Evolutionary conservation across 2,113 vertebrate genomes (phyloP), one percentile per base, ranked within the genome.

Genomic region (Polyodon spathula): DNA sequence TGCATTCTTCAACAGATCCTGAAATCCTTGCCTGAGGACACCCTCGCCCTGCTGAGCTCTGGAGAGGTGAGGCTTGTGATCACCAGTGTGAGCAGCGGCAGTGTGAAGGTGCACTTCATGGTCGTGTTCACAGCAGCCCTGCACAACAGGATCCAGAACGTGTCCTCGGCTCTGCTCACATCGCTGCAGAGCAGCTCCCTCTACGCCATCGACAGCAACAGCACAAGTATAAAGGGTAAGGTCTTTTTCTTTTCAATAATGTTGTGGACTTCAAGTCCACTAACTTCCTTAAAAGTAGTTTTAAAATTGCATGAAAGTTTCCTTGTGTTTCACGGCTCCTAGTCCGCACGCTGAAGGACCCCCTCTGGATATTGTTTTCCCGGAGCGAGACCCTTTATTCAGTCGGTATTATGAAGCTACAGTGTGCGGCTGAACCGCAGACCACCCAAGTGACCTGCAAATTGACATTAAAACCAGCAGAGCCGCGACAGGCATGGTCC

Each of bases 21-120:
- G 40, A 66, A 27, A 16, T 80, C 76, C 73, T 43, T 87, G 43
- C 68, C 86, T 17, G 39, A 58, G 50, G 46, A 80, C 8, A 52
- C 83, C 43, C 71, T 61, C 37, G 71, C 64, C 44, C 67, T 90
- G 75, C 8, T 91, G 67, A 70, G 80, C 50, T 64, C 77, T 0
- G 78, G 77, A 0, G 53, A 71, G 58, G 71, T 93, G 60, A 74
- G 67, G 56, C 62, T 95, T 17, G 56, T 80, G 58, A 62, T 96
- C 65, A 81, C 1, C 0, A 10, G 68, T 37, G 54, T 94, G 16
- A 66, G 69, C 52, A 70, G 53, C 0, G 91, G 90, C 58, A 94
- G 90, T 1, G 65, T 91, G 0, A 73, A 89, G 51, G 81, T 90
- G 17, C 71, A 69, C 42, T 90, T 93, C 48, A 54, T 7, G 43